These are phyloP conservation scores for Telmatochromis sp. DNA, from an alignment of 2,113 vertebrate species.

Conservation along the genomic window DNA sequence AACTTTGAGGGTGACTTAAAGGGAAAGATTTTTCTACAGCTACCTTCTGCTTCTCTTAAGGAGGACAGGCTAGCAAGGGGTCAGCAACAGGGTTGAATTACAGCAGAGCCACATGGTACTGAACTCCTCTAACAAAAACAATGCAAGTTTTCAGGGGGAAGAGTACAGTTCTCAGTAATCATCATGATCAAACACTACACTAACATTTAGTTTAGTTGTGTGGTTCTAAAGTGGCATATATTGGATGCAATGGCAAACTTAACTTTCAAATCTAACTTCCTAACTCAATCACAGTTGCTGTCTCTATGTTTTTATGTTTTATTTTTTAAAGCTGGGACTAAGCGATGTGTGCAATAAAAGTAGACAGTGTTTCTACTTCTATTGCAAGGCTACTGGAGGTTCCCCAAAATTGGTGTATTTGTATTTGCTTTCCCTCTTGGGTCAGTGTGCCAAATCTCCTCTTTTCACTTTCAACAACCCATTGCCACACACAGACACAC, in stretches of 20 bases:
- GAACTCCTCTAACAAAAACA: background rate
- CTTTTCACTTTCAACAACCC: background rate
- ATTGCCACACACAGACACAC: background rate
- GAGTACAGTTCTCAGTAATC: background rate
- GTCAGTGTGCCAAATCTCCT: background rate
- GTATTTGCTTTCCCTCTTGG: constrained; percentile 1
- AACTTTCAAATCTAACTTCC: background rate
- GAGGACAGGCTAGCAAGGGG: background rate
- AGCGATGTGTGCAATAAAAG: background rate
- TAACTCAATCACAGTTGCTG: background rate
- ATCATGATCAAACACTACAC: background rate
- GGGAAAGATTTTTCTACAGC: background rate
- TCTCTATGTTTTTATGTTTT: background rate
- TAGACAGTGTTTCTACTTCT: background rate
- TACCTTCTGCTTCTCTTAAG: background rate
- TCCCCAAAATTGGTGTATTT: background rate
- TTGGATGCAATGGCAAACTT: background rate
- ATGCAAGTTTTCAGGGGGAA: background rate
- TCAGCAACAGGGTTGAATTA: background rate
- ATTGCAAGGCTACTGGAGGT: background rate
- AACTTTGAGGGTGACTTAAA: constrained; percentile 19
- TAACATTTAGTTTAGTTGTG: background rate
- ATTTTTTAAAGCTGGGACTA: background rate
- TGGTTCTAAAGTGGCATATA: background rate
- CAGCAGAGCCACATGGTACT: background rate